Conservation (phyloP, 2,888 invertebrate species). For the Nomada fucata region DNA sequence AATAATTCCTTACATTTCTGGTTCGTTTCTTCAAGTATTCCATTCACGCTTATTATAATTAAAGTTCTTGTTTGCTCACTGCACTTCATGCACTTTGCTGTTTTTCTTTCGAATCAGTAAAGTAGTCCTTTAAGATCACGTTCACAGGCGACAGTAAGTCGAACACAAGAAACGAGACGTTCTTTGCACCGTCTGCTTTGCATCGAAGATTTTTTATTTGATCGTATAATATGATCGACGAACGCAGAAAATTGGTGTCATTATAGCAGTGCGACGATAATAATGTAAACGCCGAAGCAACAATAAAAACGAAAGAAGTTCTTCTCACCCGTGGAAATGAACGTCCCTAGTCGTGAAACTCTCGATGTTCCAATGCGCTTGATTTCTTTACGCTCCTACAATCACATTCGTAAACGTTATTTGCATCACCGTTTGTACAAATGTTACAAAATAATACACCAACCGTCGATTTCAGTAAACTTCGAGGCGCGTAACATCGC, state of each 20-base stretch:
- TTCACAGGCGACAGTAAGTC: background rate
- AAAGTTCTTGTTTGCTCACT: background rate
- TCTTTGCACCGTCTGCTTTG: background rate
- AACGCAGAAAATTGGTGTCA: conserved; percentile 10
- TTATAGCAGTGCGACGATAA: background rate
- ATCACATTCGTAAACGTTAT: no score
- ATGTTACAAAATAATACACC: no score
- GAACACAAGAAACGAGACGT: background rate
- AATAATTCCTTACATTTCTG: background rate
- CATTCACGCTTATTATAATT: no score
- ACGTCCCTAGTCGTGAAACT: no score
- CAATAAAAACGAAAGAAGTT: conserved; percentile 5
- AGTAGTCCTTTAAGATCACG: background rate
- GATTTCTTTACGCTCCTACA: background rate
- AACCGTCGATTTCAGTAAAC: no score
- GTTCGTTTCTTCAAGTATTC: background rate
- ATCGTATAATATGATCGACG: background rate
- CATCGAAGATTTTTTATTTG: background rate
- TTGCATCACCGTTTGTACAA: no score
- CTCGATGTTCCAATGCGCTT: no score
- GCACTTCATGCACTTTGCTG: background rate
- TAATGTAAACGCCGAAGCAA: background rate
- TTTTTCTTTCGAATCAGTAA: background rate
- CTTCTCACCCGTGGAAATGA: background rate
- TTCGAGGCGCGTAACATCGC: no score